These are phyloP conservation scores for Artibeus jamaicensis DNA, from an alignment of 2,797 vertebrate genomes.

Conservation along the genomic window DNA sequence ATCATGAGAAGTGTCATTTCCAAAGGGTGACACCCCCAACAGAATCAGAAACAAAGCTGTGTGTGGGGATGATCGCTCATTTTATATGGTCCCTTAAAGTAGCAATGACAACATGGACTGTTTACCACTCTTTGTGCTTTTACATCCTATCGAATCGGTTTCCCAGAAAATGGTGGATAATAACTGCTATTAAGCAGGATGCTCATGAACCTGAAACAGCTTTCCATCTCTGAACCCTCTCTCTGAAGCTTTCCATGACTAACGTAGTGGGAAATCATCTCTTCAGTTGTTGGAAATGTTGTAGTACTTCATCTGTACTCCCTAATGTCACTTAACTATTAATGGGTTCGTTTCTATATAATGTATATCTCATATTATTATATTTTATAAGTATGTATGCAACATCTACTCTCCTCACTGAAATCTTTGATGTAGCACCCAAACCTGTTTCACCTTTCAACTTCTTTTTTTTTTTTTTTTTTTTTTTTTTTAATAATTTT, in stretches of 20 bases:
- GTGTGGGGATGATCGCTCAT: not conserved
- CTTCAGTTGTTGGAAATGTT: not conserved
- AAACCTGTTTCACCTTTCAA: conserved; percentile 33
- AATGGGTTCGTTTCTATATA: conserved; percentile 3
- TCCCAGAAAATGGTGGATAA: conserved; percentile 29
- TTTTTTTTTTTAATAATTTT: too few species aligned
- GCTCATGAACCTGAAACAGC: not conserved
- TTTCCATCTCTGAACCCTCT: not conserved
- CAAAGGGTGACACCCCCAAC: not conserved
- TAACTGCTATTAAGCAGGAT: not conserved
- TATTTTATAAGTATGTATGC: not conserved
- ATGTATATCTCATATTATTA: not conserved
- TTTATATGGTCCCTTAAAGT: not conserved
- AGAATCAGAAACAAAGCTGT: not conserved
- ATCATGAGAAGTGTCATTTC: not conserved
- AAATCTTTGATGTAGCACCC: not conserved
- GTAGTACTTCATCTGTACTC: not conserved
- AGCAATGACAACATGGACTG: not conserved
- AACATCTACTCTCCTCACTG: not conserved
- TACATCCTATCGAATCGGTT: not conserved
- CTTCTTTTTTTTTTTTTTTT: too few species aligned
- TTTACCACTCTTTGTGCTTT: conserved; percentile 2
- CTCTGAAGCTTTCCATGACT: conserved; percentile 35
- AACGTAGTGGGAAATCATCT: conserved; percentile 15
- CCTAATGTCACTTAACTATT: not conserved